Conservation (phyloP, 1,140 invertebrate genomes). For the Drosophila aff. region DNA sequence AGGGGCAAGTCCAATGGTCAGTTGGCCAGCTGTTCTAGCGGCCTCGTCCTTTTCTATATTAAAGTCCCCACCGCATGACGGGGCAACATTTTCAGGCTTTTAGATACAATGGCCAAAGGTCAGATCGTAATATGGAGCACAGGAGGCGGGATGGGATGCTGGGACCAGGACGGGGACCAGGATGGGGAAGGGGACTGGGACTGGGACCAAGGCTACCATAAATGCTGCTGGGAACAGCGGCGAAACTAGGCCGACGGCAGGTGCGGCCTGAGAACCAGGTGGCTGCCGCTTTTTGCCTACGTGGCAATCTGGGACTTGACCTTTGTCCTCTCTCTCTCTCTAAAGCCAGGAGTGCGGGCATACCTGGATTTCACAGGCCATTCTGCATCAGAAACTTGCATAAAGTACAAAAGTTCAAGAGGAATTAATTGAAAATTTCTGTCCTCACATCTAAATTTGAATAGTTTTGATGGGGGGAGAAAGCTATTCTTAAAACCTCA, state of each 20-base stretch:
- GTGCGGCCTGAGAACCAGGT: conserved; percentile 22
- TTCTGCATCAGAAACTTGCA: conserved; percentile 20
- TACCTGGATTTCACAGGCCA: conserved; percentile 18
- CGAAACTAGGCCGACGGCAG: conserved; percentile 58
- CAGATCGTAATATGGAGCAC: conserved; percentile 50
- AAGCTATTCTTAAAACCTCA: neutral
- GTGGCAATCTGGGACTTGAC: conserved; percentile 56
- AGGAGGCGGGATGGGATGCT: conserved; percentile 5
- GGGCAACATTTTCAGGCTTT: conserved; percentile 50
- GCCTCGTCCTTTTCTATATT: conserved; percentile 55
- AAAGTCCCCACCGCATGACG: conserved; percentile 50
- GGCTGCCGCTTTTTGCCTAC: conserved; percentile 33
- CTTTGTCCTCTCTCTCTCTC: conserved; percentile 34
- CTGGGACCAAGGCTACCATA: conserved; percentile 5
- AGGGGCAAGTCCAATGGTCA: conserved; percentile 24
- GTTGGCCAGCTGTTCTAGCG: conserved; percentile 38
- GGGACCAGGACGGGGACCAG: neutral
- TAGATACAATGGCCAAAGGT: conserved; percentile 62
- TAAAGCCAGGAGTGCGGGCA: conserved; percentile 5
- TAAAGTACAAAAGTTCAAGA: conserved; percentile 9
- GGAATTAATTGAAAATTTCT: conserved; percentile 27
- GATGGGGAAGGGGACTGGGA: neutral
- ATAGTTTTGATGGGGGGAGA: neutral
- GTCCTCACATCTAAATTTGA: conserved; percentile 11
- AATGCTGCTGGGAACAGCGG: conserved; percentile 31